phyloP scores from a whole-genome alignment of 2,888 invertebrate genomes.

The Gymnosoma rotundatum region DNA sequence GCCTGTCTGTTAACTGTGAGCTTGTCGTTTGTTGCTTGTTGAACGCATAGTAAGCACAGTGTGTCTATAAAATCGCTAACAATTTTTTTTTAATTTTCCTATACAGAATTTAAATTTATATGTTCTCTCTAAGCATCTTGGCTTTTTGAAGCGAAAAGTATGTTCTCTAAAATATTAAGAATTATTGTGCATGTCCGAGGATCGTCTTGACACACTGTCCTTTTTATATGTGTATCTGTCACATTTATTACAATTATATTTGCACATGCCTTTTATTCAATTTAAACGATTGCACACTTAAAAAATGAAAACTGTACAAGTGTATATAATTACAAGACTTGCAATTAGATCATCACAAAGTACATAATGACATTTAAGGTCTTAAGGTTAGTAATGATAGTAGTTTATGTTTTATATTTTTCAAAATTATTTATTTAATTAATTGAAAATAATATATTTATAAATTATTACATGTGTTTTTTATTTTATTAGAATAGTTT shows the following conservation, averaged over 20 bases:
- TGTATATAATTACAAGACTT: slow-evolving; percentile 44
- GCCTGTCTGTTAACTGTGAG: slow-evolving; percentile 43
- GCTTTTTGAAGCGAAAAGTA: too few species aligned
- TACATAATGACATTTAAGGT: slow-evolving; percentile 55
- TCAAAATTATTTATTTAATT: neutral
- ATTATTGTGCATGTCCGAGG: neutral
- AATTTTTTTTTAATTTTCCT: too few species aligned
- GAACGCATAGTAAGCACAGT: slow-evolving; percentile 1
- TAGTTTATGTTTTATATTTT: slow-evolving; percentile 39
- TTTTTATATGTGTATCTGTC: too few species aligned
- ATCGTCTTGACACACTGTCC: neutral
- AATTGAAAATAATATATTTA: neutral
- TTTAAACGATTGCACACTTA: too few species aligned
- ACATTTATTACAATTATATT: slow-evolving; percentile 1
- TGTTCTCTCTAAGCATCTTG: too few species aligned
- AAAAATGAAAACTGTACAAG: too few species aligned
- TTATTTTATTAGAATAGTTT: neutral
- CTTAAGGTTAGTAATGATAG: slow-evolving; percentile 63
- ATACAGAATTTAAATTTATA: too few species aligned
- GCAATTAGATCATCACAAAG: slow-evolving; percentile 65
- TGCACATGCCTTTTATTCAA: slow-evolving; percentile 16
- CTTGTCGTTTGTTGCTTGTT: slow-evolving; percentile 2
- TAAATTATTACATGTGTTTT: slow-evolving; percentile 23
- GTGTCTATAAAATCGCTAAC: neutral
- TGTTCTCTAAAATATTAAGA: too few species aligned